These are phyloP conservation scores for Nycticryphes semicollaris DNA, from an alignment of 2,113 vertebrate species.

Conservation along the genomic window DNA sequence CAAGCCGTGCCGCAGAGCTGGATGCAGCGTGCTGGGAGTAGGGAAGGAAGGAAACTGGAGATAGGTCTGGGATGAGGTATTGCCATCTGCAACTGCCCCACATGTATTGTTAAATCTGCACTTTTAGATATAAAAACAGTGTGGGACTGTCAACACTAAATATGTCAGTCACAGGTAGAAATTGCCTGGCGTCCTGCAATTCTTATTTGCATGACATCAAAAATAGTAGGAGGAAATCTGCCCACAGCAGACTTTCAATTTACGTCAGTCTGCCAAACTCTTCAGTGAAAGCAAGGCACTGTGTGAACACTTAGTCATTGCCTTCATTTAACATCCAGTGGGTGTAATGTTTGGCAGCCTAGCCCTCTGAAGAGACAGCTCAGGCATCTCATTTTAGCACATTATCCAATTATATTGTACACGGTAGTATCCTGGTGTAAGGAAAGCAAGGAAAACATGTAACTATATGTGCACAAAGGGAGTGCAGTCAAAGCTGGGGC, in stretches of 20 bases:
- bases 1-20: neutral
- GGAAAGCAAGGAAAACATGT: neutral
- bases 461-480: neutral
- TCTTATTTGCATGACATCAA: constrained; percentile 68
- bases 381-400: constrained; percentile 49
- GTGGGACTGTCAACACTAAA: constrained; percentile 53
- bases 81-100: neutral
- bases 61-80: neutral
- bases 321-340: constrained; percentile 65
- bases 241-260: constrained; percentile 67
- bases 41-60: neutral
- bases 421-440: neutral
- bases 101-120: neutral
- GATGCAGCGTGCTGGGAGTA: neutral
- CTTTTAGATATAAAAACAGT: constrained; percentile 29
- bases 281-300: constrained; percentile 31
- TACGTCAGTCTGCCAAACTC: constrained; percentile 68
- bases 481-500: neutral
- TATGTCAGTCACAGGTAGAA: constrained; percentile 67
- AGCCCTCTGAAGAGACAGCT: constrained; percentile 31
- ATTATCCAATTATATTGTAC: constrained; percentile 32
- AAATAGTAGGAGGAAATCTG: constrained; percentile 70
- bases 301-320: constrained; percentile 63
- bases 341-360: constrained; percentile 66
- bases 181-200: constrained; percentile 36